These are phyloP conservation scores for Pantherophis guttatus DNA, from an alignment of 2,113 vertebrate species.

Conservation along the genomic window DNA sequence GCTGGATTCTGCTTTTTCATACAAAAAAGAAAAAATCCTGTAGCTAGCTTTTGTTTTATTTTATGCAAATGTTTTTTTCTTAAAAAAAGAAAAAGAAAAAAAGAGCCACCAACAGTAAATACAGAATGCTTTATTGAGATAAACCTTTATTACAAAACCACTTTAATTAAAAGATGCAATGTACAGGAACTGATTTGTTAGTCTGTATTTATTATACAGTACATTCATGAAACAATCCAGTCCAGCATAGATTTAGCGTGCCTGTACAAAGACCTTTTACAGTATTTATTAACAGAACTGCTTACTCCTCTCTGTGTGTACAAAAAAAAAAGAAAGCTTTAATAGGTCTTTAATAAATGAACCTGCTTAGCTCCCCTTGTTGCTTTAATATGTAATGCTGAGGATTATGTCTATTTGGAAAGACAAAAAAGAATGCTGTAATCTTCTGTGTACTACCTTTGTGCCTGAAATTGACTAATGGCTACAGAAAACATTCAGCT, in stretches of 20 bases:
- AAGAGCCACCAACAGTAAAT: conserved; percentile 42
- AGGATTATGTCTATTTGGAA: neutral
- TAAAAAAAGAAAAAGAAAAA: conserved; percentile 15
- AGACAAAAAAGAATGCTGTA: neutral
- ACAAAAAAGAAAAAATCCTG: neutral
- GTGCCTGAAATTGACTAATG: neutral
- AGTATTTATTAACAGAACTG: neutral
- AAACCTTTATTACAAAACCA: conserved; percentile 43
- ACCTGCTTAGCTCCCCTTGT: neutral
- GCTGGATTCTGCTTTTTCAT: neutral
- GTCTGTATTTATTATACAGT: conserved; percentile 36
- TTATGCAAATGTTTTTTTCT: neutral
- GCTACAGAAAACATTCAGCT: conserved; percentile 16
- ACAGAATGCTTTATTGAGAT: conserved; percentile 49
- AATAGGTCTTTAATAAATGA: neutral
- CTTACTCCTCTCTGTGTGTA: neutral
- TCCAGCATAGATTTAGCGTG: neutral
- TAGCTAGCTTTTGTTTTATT: neutral
- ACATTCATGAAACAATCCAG: conserved; percentile 23
- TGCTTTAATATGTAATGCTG: neutral
- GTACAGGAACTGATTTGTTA: conserved; percentile 42
- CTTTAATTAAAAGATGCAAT: conserved; percentile 52
- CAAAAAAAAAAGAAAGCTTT: neutral
- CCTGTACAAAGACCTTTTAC: neutral
- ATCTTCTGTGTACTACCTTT: neutral